Evolutionary conservation across 1,140 invertebrate species (phyloP).

Genomic region (Harlomillsia oculata): DNA sequence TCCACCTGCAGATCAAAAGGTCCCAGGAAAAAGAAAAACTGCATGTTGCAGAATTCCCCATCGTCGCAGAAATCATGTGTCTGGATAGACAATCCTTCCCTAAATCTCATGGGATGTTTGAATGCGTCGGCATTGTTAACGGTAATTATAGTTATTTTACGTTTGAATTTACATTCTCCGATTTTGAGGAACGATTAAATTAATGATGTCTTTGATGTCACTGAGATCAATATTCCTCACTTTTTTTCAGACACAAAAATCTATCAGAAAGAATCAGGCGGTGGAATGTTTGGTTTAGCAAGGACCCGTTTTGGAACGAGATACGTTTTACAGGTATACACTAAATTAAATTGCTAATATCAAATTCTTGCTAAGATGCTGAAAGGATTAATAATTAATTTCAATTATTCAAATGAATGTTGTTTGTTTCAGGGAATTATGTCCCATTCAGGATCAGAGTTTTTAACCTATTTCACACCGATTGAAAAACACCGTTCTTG

Average conservation of each 20-base stretch:
- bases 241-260: background rate
- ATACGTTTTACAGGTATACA: conserved; percentile 1
- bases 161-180: background rate
- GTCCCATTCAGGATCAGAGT: no score
- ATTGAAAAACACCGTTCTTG: no score
- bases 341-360: background rate
- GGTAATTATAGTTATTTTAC: background rate
- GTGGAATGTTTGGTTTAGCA: background rate
- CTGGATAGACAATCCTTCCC: background rate
- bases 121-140: conserved; percentile 2
- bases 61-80: conserved; percentile 4
- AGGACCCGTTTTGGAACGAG: conserved; percentile 1
- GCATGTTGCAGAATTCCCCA: background rate
- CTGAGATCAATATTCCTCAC: no score
- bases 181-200: background rate
- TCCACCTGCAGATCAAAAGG: background rate
- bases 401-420: no score
- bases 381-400: no score
- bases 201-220: background rate
- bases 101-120: background rate
- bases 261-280: conserved; percentile 1
- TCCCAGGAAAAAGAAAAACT: background rate
- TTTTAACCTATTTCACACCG: no score
- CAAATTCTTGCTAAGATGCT: no score
- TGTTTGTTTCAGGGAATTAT: no score